Percentiles rank a stretch among this genome's conserved stretches.
These are phyloP conservation scores for Bombus soroeensis DNA, from an alignment of 1,140 invertebrate genomes.

Conservation along the genomic window DNA sequence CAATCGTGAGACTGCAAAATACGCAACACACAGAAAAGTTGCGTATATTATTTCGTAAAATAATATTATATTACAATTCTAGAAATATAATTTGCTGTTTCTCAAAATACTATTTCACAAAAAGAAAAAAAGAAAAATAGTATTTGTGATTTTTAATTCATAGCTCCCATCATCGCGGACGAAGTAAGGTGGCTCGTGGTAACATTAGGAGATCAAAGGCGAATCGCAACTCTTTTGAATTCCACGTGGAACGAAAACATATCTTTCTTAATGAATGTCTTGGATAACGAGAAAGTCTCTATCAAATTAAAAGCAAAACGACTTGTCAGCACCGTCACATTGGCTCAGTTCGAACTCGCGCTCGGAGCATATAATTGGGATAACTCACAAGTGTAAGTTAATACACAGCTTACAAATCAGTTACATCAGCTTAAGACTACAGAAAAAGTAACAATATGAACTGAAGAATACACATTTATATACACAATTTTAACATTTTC, in stretches of 20 bases:
- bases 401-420: neutral
- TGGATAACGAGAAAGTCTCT: slow-evolving; percentile 81
- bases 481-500: slow-evolving; percentile 2
- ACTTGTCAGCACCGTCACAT: slow-evolving; percentile 82
- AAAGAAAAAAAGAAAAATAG: neutral
- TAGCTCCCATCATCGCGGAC: slow-evolving; percentile 67
- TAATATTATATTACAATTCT: no score
- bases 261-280: slow-evolving; percentile 82
- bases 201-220: slow-evolving; percentile 80
- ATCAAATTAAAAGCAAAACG: slow-evolving; percentile 83
- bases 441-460: neutral
- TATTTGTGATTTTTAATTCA: neutral
- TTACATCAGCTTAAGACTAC: neutral
- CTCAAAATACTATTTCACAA: neutral
- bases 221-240: slow-evolving; percentile 78
- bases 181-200: slow-evolving; percentile 81
- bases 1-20: neutral
- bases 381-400: slow-evolving; percentile 80
- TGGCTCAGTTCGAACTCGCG: slow-evolving; percentile 82
- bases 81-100: no score
- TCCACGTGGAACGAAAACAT: slow-evolving; percentile 82
- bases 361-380: slow-evolving; percentile 83
- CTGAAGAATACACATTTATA: neutral
- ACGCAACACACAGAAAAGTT: neutral
- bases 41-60: no score